Base-by-base conservation (phyloP, 2,113 vertebrate genomes). In the Lophotis ruficrista region DNA sequence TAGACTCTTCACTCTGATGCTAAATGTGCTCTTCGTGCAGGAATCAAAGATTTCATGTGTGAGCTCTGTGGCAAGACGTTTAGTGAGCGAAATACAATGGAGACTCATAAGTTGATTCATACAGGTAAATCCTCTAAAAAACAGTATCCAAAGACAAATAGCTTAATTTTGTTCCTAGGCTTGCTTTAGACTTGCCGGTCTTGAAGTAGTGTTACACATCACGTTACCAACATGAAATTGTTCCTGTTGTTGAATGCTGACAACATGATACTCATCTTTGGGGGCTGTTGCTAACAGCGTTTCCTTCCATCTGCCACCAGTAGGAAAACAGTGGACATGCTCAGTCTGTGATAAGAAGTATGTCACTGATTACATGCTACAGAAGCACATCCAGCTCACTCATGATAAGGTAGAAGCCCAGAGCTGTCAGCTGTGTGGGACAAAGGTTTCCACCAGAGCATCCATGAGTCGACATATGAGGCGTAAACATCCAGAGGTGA, bases 11-110 rank as follows among this genome's bases (percentile, higher is more conserved):
- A 88, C 72, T 88, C 80, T 85, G 48, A 61, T 78, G 47, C 20
- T 62, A 43, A 94, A 76, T n/a, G 7, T 70, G 50, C 75, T 96
- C 43, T 95, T 45, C 48, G 8, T 78, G 61, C 98, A 99, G 99
- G 99, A 84, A 99, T 99, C 91, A 99, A 99, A 96, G 99, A 99
- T 95, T 99, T 99, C 96, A 99, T 99, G 99, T 99, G 99, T 41
- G 99, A 99, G 80, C 94, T 99, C 92, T 99, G 99, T 25, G 99
- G 99, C 9, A 99, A 99, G 97, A 99, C 99, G 0, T 99, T 99
- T 94, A 99, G 99, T 0, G 99, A 99, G 96, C 98, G 99, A 96
- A 99, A 99, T 54, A 99, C 99, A 2, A 99, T 99, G 95, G 99
- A 99, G 95, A 99, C 99, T 5, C 99, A 99, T 97, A 99, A 99